A percentile compares a stretch with the other conserved stretches of the same genome.
phyloP scores from a whole-genome alignment of 1,140 invertebrate genomes.

The Helicorthomorpha holstii region DNA sequence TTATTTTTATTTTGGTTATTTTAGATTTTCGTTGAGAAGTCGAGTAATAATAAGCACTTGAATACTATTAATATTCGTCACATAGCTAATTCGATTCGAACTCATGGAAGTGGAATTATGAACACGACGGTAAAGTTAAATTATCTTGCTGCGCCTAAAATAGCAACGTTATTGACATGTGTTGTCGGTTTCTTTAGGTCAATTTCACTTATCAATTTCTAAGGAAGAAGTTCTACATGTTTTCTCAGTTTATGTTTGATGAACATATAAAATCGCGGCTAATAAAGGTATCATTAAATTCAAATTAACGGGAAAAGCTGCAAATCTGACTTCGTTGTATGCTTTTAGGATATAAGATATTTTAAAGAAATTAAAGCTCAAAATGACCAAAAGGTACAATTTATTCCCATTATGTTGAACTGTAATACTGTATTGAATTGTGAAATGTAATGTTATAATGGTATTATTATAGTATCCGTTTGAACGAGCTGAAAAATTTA shows the following conservation, averaged over 20 bases:
- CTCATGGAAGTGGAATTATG: constrained; percentile 94
- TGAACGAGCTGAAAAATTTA: constrained; percentile 87
- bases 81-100: constrained; percentile 92
- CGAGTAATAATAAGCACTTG: constrained; percentile 81
- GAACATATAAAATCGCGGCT: constrained; percentile 94
- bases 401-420: not conserved
- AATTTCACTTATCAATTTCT: constrained; percentile 97
- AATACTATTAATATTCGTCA: constrained; percentile 93
- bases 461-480: constrained; percentile 40
- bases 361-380: constrained; percentile 39
- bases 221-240: constrained; percentile 78
- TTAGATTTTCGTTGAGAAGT: constrained; percentile 75
- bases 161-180: not conserved
- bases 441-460: not conserved
- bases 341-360: constrained; percentile 53
- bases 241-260: constrained; percentile 96
- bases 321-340: not conserved
- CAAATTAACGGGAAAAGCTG: not conserved
- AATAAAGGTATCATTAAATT: constrained; percentile 37
- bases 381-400: constrained; percentile 27
- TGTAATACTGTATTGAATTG: not conserved
- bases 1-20: constrained; percentile 10
- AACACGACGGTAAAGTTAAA: constrained; percentile 60
- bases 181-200: constrained; percentile 32
- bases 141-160: not conserved